Percentiles rank a stretch among this genome's conserved stretches.
Evolutionary conservation across 2,113 vertebrate genomes (phyloP).

Genomic region (Apteryx owenii): DNA sequence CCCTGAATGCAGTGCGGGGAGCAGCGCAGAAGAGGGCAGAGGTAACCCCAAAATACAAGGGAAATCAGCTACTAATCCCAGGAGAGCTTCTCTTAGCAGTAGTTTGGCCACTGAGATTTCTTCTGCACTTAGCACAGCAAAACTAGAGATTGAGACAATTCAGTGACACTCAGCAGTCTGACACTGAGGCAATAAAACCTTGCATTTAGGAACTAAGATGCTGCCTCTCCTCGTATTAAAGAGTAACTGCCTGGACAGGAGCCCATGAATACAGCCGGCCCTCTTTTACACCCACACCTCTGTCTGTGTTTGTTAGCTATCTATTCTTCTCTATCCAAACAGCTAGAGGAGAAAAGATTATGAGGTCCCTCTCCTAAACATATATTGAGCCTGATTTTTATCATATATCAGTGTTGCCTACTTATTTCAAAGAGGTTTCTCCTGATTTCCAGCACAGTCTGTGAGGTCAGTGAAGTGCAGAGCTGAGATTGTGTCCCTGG

Average conservation of each 20-base stretch:
- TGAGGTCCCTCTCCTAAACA: not conserved
- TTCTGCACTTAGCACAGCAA: not conserved
- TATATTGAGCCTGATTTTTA: not conserved
- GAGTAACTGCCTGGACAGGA: not conserved
- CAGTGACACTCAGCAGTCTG: not conserved
- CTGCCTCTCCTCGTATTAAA: not conserved
- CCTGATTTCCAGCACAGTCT: not conserved
- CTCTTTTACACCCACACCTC: not conserved
- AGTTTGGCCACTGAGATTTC: not conserved
- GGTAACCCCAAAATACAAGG: not conserved
- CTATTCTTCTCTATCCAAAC: not conserved
- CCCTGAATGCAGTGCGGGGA: not conserved
- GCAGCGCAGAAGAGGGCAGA: not conserved
- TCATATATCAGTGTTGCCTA: not conserved
- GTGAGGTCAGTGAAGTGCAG: not conserved
- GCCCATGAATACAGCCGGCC: not conserved
- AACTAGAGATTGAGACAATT: not conserved
- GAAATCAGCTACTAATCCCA: not conserved
- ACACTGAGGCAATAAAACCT: not conserved
- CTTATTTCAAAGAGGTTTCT: not conserved
- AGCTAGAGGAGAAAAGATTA: not conserved
- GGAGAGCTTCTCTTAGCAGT: not conserved
- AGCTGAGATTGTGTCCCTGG: not conserved
- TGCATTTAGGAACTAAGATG: not conserved
- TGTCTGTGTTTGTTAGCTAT: not conserved